phyloP scores from a whole-genome alignment of 2,113 vertebrate genomes.

The Mionectes macconnelli region DNA sequence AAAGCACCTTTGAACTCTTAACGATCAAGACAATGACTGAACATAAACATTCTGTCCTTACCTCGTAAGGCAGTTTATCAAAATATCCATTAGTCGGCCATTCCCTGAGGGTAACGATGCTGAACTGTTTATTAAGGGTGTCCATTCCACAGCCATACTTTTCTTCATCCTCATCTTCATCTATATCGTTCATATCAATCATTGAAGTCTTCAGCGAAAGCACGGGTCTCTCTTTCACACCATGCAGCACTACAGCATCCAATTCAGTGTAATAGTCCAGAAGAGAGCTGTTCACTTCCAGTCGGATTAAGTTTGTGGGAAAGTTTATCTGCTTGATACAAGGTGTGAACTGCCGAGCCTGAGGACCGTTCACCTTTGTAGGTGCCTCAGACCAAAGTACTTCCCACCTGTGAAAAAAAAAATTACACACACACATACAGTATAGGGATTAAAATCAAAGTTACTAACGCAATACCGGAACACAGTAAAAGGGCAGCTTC shows the following conservation, averaged over 20 bases:
- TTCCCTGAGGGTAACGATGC: constrained; percentile 75
- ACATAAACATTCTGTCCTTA: constrained; percentile 61
- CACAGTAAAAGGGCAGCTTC: neutral
- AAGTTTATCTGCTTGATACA: constrained; percentile 92
- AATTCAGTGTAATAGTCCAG: constrained; percentile 97
- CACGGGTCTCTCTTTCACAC: constrained; percentile 88
- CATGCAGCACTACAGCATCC: constrained; percentile 93
- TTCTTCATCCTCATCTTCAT: constrained; percentile 89
- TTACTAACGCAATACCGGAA: neutral
- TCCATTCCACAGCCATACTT: constrained; percentile 78
- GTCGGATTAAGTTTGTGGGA: constrained; percentile 91
- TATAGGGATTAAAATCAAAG: neutral
- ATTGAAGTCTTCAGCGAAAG: constrained; percentile 87
- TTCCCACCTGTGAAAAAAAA: constrained; percentile 86
- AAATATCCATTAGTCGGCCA: constrained; percentile 90
- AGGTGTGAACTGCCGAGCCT: constrained; percentile 94
- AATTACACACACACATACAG: neutral
- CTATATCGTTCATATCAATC: constrained; percentile 87
- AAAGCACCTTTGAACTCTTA: neutral
- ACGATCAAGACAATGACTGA: neutral
- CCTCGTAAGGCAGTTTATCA: constrained; percentile 97
- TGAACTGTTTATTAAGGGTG: constrained; percentile 77
- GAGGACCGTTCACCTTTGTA: constrained; percentile 84
- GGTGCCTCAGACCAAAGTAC: constrained; percentile 93
- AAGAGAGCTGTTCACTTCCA: constrained; percentile 95